A percentile compares a stretch with the other conserved stretches of the same genome.
Conservation (phyloP, 2,797 vertebrate genomes). For the Psittacula derbiana region DNA sequence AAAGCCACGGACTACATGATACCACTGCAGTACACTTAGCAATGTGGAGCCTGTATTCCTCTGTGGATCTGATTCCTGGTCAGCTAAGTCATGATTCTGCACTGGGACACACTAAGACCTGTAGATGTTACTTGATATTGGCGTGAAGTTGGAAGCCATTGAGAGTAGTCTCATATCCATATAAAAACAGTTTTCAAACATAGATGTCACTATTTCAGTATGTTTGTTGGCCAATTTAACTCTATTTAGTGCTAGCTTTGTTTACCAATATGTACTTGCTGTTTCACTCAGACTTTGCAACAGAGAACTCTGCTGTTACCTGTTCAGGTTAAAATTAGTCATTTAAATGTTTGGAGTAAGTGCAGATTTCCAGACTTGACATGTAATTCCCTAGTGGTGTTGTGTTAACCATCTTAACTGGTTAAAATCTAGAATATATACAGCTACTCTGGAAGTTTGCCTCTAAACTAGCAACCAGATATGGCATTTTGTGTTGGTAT, state of each 20-base stretch:
- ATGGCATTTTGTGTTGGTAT: background rate
- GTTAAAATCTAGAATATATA: background rate
- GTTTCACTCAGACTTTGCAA: background rate
- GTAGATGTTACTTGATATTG: accelerated
- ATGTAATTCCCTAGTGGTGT: background rate
- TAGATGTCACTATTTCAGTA: slow-evolving; percentile 43
- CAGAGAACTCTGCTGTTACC: background rate
- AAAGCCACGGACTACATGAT: background rate
- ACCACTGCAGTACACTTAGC: background rate
- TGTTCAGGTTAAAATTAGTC: background rate
- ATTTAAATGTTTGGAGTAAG: background rate
- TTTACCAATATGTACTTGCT: background rate
- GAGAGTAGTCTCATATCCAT: background rate
- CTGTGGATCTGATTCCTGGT: background rate
- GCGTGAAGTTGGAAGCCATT: background rate
- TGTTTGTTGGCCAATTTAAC: background rate
- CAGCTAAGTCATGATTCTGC: background rate
- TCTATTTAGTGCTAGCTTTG: background rate
- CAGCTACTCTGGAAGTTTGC: background rate
- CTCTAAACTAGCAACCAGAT: background rate
- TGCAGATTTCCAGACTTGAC: background rate
- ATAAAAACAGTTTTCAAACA: background rate
- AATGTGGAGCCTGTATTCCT: background rate
- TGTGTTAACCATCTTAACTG: background rate
- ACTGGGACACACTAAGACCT: background rate